A percentile compares a stretch with the other conserved stretches of the same genome.
Evolutionary conservation across 2,888 invertebrate species (phyloP).

Genomic region (Cephus spinipes): DNA sequence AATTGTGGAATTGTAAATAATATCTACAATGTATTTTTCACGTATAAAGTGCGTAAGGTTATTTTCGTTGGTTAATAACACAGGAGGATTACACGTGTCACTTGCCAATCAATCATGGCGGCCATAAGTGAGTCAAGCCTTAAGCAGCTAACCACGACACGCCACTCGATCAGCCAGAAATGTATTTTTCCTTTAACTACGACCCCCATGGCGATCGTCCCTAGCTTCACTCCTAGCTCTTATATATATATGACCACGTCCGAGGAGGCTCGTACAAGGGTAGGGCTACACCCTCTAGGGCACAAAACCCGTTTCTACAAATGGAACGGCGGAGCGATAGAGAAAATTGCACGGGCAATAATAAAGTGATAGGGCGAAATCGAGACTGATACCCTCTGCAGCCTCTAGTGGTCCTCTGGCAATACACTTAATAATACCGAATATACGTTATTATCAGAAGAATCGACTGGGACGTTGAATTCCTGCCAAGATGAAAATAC

Average conservation of each 20-base stretch:
- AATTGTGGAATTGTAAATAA: neutral
- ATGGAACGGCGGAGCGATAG: constrained; percentile 51
- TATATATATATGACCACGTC: neutral
- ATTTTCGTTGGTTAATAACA: neutral
- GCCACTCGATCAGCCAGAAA: neutral
- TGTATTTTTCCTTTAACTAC: neutral
- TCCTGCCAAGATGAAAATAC: neutral
- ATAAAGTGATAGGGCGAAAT: constrained; percentile 43
- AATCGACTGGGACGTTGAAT: neutral
- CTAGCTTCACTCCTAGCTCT: neutral
- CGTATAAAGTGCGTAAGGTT: neutral
- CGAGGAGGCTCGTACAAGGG: neutral
- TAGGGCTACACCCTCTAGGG: constrained; percentile 28
- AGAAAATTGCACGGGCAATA: constrained; percentile 52
- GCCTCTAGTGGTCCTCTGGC: neutral
- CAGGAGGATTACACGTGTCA: neutral
- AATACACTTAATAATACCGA: neutral
- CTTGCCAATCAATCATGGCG: neutral
- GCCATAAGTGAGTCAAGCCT: neutral
- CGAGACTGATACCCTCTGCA: constrained; percentile 18
- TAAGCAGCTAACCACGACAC: neutral
- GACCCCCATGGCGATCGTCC: neutral
- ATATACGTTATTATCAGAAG: neutral
- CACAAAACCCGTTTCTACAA: constrained; percentile 51
- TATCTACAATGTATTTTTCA: neutral